These are phyloP conservation scores for Chamaetylas fuelleborni DNA, from an alignment of 2,113 vertebrate species.

Conservation along the genomic window DNA sequence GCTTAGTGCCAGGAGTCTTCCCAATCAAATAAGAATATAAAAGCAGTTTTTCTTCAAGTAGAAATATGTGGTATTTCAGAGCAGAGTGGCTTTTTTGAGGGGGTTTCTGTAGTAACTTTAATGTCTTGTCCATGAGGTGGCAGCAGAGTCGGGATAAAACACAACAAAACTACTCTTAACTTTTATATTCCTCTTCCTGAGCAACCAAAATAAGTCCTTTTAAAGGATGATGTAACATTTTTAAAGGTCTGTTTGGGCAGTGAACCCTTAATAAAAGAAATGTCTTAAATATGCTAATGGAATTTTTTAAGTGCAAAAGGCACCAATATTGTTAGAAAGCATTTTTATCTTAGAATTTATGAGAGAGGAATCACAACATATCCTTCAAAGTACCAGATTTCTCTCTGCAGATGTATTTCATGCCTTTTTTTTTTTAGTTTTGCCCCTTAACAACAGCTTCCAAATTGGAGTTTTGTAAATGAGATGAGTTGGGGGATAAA, in stretches of 20 bases:
- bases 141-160: slow-evolving; percentile 49
- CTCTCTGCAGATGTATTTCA: neutral
- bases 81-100: neutral
- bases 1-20: neutral
- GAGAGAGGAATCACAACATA: neutral
- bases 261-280: neutral
- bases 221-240: neutral
- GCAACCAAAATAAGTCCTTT: neutral
- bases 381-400: neutral
- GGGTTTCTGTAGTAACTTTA: neutral
- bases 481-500: neutral
- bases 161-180: neutral
- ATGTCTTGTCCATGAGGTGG: slow-evolving; percentile 55
- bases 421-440: too few relatives aligned
- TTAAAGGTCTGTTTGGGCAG: neutral
- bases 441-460: neutral
- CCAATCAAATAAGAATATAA: neutral
- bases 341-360: neutral
- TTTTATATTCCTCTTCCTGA: neutral
- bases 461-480: neutral
- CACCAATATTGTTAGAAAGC: rapidly evolving
- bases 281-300: neutral
- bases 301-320: neutral
- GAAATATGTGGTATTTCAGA: neutral
- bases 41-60: neutral